Base-by-base conservation (phyloP, 2,888 invertebrate species). In the Trimorus sp. region DNA sequence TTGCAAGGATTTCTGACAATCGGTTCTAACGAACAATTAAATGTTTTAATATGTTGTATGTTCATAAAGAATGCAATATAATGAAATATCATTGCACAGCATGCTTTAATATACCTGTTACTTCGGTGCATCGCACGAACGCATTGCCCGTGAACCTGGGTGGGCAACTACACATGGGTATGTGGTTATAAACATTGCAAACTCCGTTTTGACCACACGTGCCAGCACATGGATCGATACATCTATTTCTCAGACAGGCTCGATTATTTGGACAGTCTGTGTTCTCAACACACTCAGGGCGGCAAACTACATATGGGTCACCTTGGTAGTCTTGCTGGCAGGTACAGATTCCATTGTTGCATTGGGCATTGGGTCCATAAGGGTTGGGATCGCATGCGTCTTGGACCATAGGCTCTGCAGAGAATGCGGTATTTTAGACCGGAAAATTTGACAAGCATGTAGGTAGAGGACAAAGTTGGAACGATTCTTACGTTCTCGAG, bases 161-260 rank as follows among this genome's bases (percentile, higher is more conserved):
- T 49, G 87, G 88, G 84, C 94, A 94, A 83, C 91, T 92, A 84
- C 95, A 95, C 79, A 93, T 92, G 0, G 94, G 94, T 79, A 93
- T 92, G 83, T 94, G 97, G 88, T 96, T 96, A 78, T 95, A 94
- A 26, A 96, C 96, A 86, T 95, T 94, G 89, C 97, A 97, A 78
- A 95, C 92, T 1, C 96, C 95, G 88, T 94, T 95, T 63, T 93
- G 91, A 14, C 96, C 97, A 90, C 97, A 97, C 87, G 95, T 95
- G 85, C 95, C 95, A 14, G 94, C 94, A 87, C 97, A 97, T 11
- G 97, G 97, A 91, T 97, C 94, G n/a, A 94, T 91, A 89, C 97
- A 97, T 92, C 96, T 96, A 74, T 95, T 95, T 85, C 95, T 93
- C 36, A 95, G 92, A 89, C 97, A 97, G 15, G 97, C 95, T 88